phyloP scores from a whole-genome alignment of 1,140 invertebrate genomes.

The Danaus plexippus region DNA sequence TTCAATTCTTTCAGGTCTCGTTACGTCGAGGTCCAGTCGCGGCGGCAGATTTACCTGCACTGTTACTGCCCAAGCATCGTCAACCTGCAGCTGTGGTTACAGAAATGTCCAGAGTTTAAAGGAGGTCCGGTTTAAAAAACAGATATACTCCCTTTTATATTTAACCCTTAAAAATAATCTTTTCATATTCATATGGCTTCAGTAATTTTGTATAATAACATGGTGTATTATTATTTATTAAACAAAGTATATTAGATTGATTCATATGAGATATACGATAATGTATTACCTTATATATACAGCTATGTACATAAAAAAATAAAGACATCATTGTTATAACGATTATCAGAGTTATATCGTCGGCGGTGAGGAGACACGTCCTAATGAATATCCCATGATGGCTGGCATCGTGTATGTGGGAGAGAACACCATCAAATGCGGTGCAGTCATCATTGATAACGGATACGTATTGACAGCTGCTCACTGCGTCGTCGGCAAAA shows the following conservation, averaged over 20 bases:
- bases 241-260: no score
- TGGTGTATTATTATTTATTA: no score
- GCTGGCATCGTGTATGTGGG: constrained; percentile 69
- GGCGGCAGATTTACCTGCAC: constrained; percentile 71
- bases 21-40: constrained; percentile 34
- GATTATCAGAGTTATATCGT: constrained; percentile 73
- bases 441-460: constrained; percentile 75
- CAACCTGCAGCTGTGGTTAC: constrained; percentile 71
- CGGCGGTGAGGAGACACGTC: constrained; percentile 72
- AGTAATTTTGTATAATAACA: no score
- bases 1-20: constrained; percentile 42
- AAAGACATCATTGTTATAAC: not conserved
- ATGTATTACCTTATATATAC: no score
- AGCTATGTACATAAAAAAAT: no score
- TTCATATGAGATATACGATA: no score
- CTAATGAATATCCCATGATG: constrained; percentile 80
- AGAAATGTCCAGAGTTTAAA: constrained; percentile 66
- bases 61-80: constrained; percentile 40
- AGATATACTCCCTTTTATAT: not conserved
- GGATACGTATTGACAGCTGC: constrained; percentile 78
- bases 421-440: constrained; percentile 71
- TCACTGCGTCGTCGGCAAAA: constrained; percentile 71
- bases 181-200: no score
- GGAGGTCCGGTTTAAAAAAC: not conserved
- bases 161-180: not conserved